These are phyloP conservation scores for Proctacanthus coquilletti DNA, from an alignment of 1,140 invertebrate genomes.

Conservation along the genomic window DNA sequence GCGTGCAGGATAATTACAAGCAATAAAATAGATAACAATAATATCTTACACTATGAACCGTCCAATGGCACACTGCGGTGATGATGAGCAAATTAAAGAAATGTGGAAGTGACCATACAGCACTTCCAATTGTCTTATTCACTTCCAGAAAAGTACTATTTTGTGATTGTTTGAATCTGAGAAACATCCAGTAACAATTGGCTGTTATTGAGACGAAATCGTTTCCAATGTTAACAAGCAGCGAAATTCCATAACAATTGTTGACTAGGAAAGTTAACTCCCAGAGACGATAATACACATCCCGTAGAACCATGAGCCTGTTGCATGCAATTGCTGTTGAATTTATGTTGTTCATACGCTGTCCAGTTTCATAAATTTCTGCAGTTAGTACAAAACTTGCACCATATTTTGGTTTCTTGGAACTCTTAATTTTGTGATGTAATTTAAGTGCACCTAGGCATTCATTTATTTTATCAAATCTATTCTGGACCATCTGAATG, in stretches of 20 bases:
- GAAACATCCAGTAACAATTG: conserved; percentile 27
- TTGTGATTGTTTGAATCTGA: conserved; percentile 18
- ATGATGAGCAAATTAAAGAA: conserved; percentile 19
- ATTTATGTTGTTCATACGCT: conserved; percentile 11
- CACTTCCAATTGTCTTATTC: conserved; percentile 16
- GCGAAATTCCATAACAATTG: conserved; percentile 17
- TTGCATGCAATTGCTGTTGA: too few relatives aligned
- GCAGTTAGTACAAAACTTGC: background rate
- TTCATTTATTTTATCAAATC: conserved; percentile 12
- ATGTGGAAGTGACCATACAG: conserved; percentile 19
- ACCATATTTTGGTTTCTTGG: background rate
- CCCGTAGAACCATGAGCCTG: conserved; percentile 12
- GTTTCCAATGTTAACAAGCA: conserved; percentile 21
- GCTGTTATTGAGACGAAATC: conserved; percentile 25
- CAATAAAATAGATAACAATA: too few relatives aligned
- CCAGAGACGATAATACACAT: conserved; percentile 21
- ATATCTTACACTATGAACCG: conserved; percentile 19
- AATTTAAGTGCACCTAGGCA: conserved; percentile 13
- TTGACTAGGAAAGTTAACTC: conserved; percentile 13
- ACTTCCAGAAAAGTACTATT: conserved; percentile 13
- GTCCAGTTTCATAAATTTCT: background rate
- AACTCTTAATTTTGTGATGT: background rate
- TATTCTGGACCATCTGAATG: conserved; percentile 13
- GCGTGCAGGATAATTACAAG: too few relatives aligned
- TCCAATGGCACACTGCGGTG: conserved; percentile 19